A percentile compares a stretch with the other conserved stretches of the same genome.
Evolutionary conservation across 2,797 vertebrate species (phyloP).

Genomic region (Balearica regulorum): DNA sequence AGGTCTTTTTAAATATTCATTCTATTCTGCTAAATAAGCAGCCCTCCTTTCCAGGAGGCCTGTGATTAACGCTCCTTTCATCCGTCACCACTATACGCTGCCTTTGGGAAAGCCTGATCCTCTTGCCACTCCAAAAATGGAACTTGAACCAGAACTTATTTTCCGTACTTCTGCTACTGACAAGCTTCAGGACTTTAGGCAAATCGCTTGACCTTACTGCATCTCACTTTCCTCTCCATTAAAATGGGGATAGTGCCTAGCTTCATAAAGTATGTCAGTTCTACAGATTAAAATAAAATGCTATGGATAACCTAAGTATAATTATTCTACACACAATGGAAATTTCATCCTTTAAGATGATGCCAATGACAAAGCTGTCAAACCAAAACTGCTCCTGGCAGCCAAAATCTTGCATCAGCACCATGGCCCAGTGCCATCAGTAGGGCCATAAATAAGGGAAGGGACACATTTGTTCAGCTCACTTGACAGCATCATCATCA

Average conservation of each 20-base stretch:
- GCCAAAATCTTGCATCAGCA: slow-evolving; percentile 26
- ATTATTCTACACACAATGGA: background rate
- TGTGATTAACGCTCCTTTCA: slow-evolving; percentile 49
- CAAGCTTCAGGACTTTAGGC: background rate
- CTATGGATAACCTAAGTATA: background rate
- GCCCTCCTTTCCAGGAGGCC: slow-evolving; percentile 43
- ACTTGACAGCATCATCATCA: background rate
- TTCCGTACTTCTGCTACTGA: background rate
- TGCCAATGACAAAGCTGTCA: slow-evolving; percentile 35
- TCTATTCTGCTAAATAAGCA: slow-evolving; percentile 65
- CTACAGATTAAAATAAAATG: slow-evolving; percentile 32
- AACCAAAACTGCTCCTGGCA: slow-evolving; percentile 13
- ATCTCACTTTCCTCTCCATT: slow-evolving; percentile 13
- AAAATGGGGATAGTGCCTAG: background rate
- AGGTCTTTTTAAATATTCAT: slow-evolving; percentile 66
- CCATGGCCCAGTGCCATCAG: background rate
- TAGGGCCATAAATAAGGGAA: background rate
- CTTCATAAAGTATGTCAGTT: slow-evolving; percentile 29
- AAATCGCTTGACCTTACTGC: slow-evolving; percentile 29
- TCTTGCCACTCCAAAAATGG: background rate
- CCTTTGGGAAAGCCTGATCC: slow-evolving; percentile 50
- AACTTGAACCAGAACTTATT: slow-evolving; percentile 41
- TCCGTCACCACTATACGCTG: background rate
- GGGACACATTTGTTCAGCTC: background rate
- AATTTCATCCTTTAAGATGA: slow-evolving; percentile 11